Evolutionary conservation across 2,113 vertebrate species (phyloP), one percentile per base, ranked within the genome.

Genomic region (Axis porcinus): DNA sequence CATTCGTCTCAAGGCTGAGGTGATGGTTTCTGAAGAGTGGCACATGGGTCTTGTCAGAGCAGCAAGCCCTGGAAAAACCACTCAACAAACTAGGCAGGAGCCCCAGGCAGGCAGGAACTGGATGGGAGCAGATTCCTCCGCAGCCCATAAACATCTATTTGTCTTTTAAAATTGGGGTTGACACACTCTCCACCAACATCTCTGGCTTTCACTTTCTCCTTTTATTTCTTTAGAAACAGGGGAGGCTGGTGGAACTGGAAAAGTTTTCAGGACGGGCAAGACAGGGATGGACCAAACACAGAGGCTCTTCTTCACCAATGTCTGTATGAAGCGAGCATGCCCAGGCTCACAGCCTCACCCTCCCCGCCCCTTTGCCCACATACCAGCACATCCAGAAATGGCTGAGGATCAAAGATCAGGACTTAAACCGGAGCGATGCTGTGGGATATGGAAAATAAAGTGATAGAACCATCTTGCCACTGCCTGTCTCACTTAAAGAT

Each of bases 401-500:
- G 98, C 98, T 91, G 23, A 11, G 97, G 98, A 99, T 98, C 99
- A 99, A 99, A 99, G 98, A 98, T 99, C 98, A 97, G 96, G 96
- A 96, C 97, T 99, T 98, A 98, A 98, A 98, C 97, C 93, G 70
- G 94, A 98, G 98, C 95, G 83, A 86, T 82, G 96, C 98, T 98
- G 97, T 96, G 97, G 99, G 98, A 98, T 95, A 98, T 96, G 97
- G 98, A 97, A 98, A 99, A 98, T 98, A 98, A 98, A 98, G 98
- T 62, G 89, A 98, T 57, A 97, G 98, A 98, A 98, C 98, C 98
- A 97, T 98, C 98, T 98, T 98, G 98, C 98, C 97, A 98, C 98
- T 98, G 99, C 98, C 98, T 98, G 98, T 97, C 98, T 99, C 99
- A 98, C 98, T 98, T 98, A 98, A 96, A 98, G 97, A 98, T 97